Conservation (phyloP, 2,113 vertebrate genomes). For the Antechinus stuartii region DNA sequence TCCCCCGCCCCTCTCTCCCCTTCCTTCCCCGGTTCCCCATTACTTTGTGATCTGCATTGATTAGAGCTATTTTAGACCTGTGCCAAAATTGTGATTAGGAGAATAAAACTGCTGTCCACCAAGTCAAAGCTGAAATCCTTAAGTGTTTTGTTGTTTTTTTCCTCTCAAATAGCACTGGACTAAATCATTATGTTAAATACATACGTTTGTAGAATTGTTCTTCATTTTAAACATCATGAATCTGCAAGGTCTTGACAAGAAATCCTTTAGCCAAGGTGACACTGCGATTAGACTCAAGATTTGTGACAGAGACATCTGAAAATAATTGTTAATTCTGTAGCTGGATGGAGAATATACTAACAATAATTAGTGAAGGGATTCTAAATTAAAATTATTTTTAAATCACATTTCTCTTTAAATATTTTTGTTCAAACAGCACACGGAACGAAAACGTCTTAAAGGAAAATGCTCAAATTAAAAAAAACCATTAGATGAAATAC, state of each 20-base stretch:
- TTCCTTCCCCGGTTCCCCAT: not conserved
- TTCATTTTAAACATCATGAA: constrained; percentile 20
- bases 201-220: not conserved
- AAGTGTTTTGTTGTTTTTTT: not conserved
- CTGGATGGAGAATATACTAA: not conserved
- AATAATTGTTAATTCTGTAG: not conserved
- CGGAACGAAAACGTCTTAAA: not conserved
- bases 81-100: not conserved
- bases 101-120: not conserved
- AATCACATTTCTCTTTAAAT: constrained; percentile 16
- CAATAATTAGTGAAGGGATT: not conserved
- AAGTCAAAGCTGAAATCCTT: not conserved
- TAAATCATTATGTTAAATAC: not conserved
- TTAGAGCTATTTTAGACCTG: not conserved
- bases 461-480: not conserved
- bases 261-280: constrained; percentile 25
- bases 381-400: constrained; percentile 30
- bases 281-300: not conserved
- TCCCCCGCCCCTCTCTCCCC: not conserved
- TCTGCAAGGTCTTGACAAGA: constrained; percentile 21
- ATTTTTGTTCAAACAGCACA: not conserved
- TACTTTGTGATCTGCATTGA: not conserved
- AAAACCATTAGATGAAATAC: not conserved
- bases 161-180: not conserved
- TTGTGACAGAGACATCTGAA: constrained; percentile 30